phyloP scores from a whole-genome alignment of 2,113 vertebrate genomes.

The Chaenogobius annularis region DNA sequence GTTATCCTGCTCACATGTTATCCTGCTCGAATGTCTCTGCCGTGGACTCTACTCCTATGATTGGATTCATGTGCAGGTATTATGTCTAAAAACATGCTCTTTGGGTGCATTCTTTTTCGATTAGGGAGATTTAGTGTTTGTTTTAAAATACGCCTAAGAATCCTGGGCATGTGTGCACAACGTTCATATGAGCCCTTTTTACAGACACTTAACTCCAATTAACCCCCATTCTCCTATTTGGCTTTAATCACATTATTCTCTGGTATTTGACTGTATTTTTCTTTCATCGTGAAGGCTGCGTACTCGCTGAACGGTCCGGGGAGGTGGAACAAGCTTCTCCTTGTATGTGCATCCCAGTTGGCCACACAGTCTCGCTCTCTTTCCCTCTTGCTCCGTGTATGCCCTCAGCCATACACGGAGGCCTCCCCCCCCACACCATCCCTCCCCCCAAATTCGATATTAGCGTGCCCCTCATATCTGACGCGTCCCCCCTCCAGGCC shows the following conservation, averaged over 20 bases:
- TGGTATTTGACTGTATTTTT: slow-evolving; percentile 62
- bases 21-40: slow-evolving; percentile 20
- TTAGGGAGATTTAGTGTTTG: slow-evolving; percentile 49
- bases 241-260: slow-evolving; percentile 73
- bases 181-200: slow-evolving; percentile 20
- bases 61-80: slow-evolving; percentile 41
- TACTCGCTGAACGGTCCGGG: slow-evolving; percentile 26
- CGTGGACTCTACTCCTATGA: slow-evolving; percentile 47
- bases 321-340: slow-evolving; percentile 62
- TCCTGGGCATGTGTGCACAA: slow-evolving; percentile 27
- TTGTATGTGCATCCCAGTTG: slow-evolving; percentile 57
- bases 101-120: slow-evolving; percentile 30
- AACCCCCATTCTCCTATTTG: slow-evolving; percentile 64
- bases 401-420: no score
- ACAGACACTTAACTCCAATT: slow-evolving; percentile 74
- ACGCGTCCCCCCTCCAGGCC: slow-evolving; percentile 44
- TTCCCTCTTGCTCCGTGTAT: no score
- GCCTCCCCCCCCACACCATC: no score
- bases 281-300: slow-evolving; percentile 46
- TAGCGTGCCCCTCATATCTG: slow-evolving; percentile 35
- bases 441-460: slow-evolving; percentile 18
- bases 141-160: slow-evolving; percentile 50
- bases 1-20: slow-evolving; percentile 28
- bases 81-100: slow-evolving; percentile 60
- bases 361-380: slow-evolving; percentile 17